Percentiles rank a stretch among this genome's conserved stretches.
phyloP scores from a whole-genome alignment of 2,888 invertebrate species.

The Agrotis ipsilon region DNA sequence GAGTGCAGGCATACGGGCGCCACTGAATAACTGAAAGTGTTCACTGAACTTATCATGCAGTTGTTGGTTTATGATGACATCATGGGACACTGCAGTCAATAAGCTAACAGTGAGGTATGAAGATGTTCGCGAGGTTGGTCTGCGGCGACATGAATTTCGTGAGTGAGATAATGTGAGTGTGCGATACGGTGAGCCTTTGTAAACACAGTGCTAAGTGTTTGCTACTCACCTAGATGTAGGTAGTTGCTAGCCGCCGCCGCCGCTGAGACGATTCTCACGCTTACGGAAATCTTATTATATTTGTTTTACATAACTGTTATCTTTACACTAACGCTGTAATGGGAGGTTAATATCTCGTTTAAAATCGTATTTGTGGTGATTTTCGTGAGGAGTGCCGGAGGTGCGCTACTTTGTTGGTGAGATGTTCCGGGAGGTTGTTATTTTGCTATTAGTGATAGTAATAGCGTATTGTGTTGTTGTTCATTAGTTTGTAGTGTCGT shows the following conservation, averaged over 20 bases:
- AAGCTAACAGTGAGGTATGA: not conserved
- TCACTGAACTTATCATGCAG: not conserved
- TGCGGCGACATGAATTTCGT: conserved; percentile 11
- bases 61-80: conserved; percentile 8
- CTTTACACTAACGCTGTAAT: conserved; percentile 6
- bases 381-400: conserved; percentile 1
- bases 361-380: conserved; percentile 21
- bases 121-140: not conserved
- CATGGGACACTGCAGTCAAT: conserved; percentile 31
- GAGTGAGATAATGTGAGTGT: conserved; percentile 38
- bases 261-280: conserved; percentile 46
- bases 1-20: conserved; percentile 6
- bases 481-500: conserved; percentile 28
- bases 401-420: not conserved
- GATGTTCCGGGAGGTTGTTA: conserved; percentile 20
- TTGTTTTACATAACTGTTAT: conserved; percentile 35
- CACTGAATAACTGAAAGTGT: conserved; percentile 17
- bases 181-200: conserved; percentile 50
- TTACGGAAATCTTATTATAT: conserved; percentile 32
- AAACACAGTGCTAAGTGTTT: conserved; percentile 40
- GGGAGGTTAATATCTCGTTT: conserved; percentile 23
- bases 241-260: conserved; percentile 36
- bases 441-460: conserved; percentile 34
- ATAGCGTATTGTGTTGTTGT: conserved; percentile 52
- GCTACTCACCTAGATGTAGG: conserved; percentile 15